Evolutionary conservation across 1,140 invertebrate species (phyloP).

Genomic region (Mylabris phalerata): DNA sequence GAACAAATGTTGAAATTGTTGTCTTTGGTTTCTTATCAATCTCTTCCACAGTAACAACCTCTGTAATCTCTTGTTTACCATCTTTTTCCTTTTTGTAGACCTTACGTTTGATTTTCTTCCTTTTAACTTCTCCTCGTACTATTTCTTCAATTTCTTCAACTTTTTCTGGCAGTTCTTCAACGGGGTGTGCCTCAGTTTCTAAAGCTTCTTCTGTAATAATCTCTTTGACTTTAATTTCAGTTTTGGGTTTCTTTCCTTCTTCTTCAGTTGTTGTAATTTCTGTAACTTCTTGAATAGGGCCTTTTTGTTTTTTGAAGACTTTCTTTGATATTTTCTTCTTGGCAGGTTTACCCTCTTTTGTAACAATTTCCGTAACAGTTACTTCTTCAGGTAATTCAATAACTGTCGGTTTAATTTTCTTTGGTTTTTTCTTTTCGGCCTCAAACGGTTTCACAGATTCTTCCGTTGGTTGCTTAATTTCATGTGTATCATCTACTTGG

Average conservation of each 20-base stretch:
- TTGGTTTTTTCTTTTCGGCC: slow-evolving; percentile 22
- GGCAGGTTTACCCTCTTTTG: slow-evolving; percentile 8
- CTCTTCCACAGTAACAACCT: slow-evolving; percentile 42
- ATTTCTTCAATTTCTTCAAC: slow-evolving; percentile 25
- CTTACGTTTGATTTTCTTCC: slow-evolving; percentile 40
- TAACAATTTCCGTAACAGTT: slow-evolving; percentile 3
- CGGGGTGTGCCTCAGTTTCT: slow-evolving; percentile 16
- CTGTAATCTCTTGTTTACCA: slow-evolving; percentile 37
- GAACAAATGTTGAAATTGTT: slow-evolving; percentile 27
- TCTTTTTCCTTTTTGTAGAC: slow-evolving; percentile 38
- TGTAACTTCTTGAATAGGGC: slow-evolving; percentile 39
- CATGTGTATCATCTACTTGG: slow-evolving; percentile 16
- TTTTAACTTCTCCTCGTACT: slow-evolving; percentile 33
- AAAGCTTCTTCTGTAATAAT: slow-evolving; percentile 20
- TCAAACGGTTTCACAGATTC: slow-evolving; percentile 30
- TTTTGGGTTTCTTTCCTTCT: slow-evolving; percentile 40
- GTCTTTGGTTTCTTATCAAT: slow-evolving; percentile 40
- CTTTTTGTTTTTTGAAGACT: slow-evolving; percentile 26
- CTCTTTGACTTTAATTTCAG: slow-evolving; percentile 39
- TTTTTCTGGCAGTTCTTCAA: slow-evolving; percentile 32
- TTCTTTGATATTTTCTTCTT: slow-evolving; percentile 19
- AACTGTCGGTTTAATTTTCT: slow-evolving; percentile 20
- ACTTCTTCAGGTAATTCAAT: slow-evolving; percentile 40
- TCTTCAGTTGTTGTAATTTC: slow-evolving; percentile 45
- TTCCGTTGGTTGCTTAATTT: slow-evolving; percentile 24